These are phyloP conservation scores for Myathropa florea DNA, from an alignment of 2,888 invertebrate species.

Conservation along the genomic window DNA sequence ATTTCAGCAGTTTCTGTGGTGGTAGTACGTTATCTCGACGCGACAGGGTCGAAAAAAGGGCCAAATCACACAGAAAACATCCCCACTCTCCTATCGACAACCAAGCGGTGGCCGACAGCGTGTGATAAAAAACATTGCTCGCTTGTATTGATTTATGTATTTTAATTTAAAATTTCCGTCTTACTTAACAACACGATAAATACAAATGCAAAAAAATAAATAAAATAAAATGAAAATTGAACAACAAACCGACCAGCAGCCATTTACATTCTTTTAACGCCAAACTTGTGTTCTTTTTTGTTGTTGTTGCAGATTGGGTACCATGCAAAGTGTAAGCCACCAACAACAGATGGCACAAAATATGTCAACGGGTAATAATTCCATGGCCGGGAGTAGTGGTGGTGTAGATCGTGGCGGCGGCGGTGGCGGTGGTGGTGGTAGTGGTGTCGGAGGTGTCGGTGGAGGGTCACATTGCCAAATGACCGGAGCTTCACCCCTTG, in stretches of 20 bases:
- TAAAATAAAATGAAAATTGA: conserved; percentile 42
- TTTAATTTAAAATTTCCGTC: conserved; percentile 81
- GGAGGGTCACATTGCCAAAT: conserved; percentile 86
- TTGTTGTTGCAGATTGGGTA: conserved; percentile 78
- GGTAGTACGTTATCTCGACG: conserved; percentile 46
- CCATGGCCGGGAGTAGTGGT: conserved; percentile 79
- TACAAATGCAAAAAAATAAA: conserved; percentile 62
- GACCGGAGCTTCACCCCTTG: conserved; percentile 87
- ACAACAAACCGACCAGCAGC: conserved; percentile 49
- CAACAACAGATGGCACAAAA: conserved; percentile 81
- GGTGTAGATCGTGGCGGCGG: conserved; percentile 78
- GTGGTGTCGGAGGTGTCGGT: conserved; percentile 73
- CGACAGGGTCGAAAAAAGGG: background rate
- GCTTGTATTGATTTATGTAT: conserved; percentile 80
- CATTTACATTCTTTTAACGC: conserved; percentile 70
- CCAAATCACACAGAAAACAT: background rate
- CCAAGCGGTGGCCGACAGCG: background rate
- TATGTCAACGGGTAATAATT: conserved; percentile 84
- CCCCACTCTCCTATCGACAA: background rate
- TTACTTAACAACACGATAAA: conserved; percentile 77
- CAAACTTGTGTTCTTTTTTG: conserved; percentile 39
- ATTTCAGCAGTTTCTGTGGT: conserved; percentile 21
- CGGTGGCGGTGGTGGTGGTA: conserved; percentile 73
- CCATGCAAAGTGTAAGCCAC: conserved; percentile 77
- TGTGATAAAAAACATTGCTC: conserved; percentile 63